Percentiles rank a stretch among this genome's conserved stretches.
Conservation (phyloP, 2,113 vertebrate species). For the Sinocyclocheilus maitianheensis region DNA sequence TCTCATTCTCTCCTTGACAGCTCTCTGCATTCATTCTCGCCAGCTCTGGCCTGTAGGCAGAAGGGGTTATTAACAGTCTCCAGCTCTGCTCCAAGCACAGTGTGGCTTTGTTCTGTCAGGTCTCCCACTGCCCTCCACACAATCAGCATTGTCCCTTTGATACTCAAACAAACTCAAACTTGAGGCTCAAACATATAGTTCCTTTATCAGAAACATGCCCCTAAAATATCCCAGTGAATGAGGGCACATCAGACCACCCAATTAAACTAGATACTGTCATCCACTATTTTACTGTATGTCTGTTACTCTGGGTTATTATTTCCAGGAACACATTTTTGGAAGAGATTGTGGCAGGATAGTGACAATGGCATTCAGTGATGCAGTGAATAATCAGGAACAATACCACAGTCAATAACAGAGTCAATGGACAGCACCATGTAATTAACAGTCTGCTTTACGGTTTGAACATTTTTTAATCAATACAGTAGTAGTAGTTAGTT, state of each 20-base stretch:
- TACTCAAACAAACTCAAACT: too few relatives aligned
- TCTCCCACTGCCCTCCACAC: slow-evolving; percentile 36
- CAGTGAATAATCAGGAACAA: too few relatives aligned
- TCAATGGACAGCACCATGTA: not conserved
- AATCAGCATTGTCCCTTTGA: slow-evolving; percentile 32
- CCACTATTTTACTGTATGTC: not conserved
- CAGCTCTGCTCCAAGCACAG: slow-evolving; percentile 48
- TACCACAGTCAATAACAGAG: not conserved
- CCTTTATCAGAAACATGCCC: not conserved
- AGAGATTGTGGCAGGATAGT: not conserved
- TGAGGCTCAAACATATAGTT: not conserved
- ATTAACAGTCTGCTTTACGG: not conserved
- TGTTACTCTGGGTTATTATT: not conserved
- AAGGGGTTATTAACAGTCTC: slow-evolving; percentile 45
- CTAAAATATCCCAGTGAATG: not conserved
- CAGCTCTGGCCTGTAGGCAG: slow-evolving; percentile 35
- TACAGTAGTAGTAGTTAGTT: not conserved
- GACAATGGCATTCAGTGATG: not conserved
- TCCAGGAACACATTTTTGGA: not conserved
- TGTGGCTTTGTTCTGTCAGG: slow-evolving; percentile 51
- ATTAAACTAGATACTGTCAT: not conserved
- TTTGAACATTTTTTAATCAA: not conserved
- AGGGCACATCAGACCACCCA: not conserved
- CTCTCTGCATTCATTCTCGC: slow-evolving; percentile 24
- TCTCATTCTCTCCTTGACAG: not conserved